Evolutionary conservation across 2,888 invertebrate species (phyloP).

Genomic region (Stomorhina lunata): DNA sequence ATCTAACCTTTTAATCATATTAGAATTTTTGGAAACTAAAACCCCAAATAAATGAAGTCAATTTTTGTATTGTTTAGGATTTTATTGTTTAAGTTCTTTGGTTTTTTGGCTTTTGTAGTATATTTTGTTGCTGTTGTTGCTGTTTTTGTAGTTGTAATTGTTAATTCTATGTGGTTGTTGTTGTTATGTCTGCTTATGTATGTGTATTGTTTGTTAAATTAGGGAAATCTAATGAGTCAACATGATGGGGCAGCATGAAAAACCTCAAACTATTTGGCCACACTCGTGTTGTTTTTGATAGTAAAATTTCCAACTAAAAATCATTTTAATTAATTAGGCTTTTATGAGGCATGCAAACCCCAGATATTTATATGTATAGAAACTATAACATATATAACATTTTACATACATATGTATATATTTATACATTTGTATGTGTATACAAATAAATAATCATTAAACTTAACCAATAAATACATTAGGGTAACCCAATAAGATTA

Average conservation of each 20-base stretch:
- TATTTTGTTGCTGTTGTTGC: background rate
- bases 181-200: background rate
- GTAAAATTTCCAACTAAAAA: constrained; percentile 34
- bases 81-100: background rate
- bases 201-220: constrained; percentile 33
- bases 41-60: background rate
- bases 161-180: background rate
- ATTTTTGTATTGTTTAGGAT: background rate
- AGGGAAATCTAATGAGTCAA: constrained; percentile 14
- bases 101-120: background rate
- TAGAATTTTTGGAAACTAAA: background rate
- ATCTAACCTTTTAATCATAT: constrained; percentile 27
- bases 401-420: background rate
- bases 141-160: background rate
- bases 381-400: background rate
- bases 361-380: background rate
- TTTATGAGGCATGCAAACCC: constrained; percentile 44
- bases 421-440: background rate
- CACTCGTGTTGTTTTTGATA: constrained; percentile 35
- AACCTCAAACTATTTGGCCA: constrained; percentile 41
- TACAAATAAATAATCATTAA: background rate
- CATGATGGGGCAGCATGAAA: background rate
- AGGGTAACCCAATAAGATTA: too few relatives aligned
- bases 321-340: constrained; percentile 56
- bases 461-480: background rate